Evolutionary conservation across 2,888 invertebrate genomes (phyloP), one percentile per base, ranked within the genome.

Genomic region (Nemapogon koenigi): DNA sequence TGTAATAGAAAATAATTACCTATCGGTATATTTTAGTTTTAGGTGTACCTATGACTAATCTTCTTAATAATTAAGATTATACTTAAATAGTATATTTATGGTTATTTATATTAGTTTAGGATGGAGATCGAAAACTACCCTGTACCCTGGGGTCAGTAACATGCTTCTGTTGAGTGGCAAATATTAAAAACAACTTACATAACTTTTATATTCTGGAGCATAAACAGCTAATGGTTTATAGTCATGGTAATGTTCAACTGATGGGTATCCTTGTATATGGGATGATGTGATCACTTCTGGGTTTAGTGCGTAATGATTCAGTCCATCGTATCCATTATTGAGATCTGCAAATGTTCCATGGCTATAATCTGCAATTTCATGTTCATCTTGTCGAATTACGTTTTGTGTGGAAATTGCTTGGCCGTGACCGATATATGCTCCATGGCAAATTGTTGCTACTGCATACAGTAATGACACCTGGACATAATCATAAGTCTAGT

Each of bases 331-430:
- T 7, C 13, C 13, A 4, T n/a, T n/a, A n/a, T 11, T 4, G n/a
- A 4, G n/a, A n/a, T 27, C 4, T 11, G n/a, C 6, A 14, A 7
- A 4, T 14, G n/a, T 4, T n/a, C 18, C 27, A 16, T 35, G 15
- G 8, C 4, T n/a, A 25, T 35, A 27, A 7, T 43, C 32, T 1
- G 19, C 19, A 13, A 16, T 7, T n/a, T 27, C 17, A 14, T 28
- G 41, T 14, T 40, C 40, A 42, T 46, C 47, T 43, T 41, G 47
- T 28, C 11, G 52, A 41, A 51, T 48, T 2, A 54, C 48, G 35
- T 53, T 47, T 40, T 62, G 64, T 3, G 50, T 43, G 2, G 55
- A 46, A 2, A 56, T 51, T n/a, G 52, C 49, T 3, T 50, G 51
- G 14, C 43, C 46, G 15, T 44, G 39, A 16, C 44, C 43, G 19